Base-by-base conservation (phyloP, 2,888 invertebrate species). In the Saturnia pavonia region DNA sequence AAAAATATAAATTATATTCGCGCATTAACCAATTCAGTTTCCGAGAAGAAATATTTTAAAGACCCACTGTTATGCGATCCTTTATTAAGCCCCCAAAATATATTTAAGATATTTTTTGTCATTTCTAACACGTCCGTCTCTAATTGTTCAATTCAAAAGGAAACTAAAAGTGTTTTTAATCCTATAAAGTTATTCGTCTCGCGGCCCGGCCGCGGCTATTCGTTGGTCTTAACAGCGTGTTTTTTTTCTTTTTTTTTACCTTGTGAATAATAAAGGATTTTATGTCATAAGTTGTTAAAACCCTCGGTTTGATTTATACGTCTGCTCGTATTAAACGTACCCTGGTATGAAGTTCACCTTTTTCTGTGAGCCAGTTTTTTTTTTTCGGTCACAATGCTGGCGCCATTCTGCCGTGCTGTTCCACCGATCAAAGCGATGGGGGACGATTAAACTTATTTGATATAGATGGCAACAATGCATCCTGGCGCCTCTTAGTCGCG, bases 211-310 rank as follows among this genome's bases (percentile, higher is more conserved):
- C 80, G 82, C 76, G 73, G 75, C 82, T 80, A 82, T 84, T 82
- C 80, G 80, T 67, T 72, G 71, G 67, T 63, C 57, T 54, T 54
- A 67, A 54, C 70, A 63, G 67, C 54, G 57, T 57, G 16, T 70
- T 48, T 54, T 69, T 72, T 76, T 70, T 74, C 73, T 57, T 14
- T 77, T 82, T 85, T 88, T 88, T 87, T 87, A 84, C 78, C 83
- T 85, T 86, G 88, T 88, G 90, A 89, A 91, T 90, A 89, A 88
- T 89, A 91, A 91, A 91, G 88, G 87, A 90, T 86, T 91, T 91
- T 87, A 88, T 91, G 90, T 91, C 92, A 92, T 89, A 88, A 89
- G 90, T 85, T 88, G 88, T 91, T 89, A 88, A 85, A 82, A 84
- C 77, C 80, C 77, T 79, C 80, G 79, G 77, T 87, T 89, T 92